Base-by-base conservation (phyloP, 2,113 vertebrate species). In the Periophthalmodon schlosseri region DNA sequence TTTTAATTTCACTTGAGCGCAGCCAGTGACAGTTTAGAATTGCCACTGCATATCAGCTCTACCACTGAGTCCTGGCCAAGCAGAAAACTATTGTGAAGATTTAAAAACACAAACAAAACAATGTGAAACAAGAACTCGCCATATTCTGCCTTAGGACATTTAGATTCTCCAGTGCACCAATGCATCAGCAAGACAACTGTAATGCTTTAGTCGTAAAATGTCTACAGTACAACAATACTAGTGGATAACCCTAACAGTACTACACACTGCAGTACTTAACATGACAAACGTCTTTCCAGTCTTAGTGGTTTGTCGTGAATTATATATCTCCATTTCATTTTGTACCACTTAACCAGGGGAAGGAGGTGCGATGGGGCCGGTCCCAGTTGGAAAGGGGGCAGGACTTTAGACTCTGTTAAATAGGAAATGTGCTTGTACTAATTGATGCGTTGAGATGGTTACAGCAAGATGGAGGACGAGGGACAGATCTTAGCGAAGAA, bases 301-400 rank as follows among this genome's bases (percentile, higher is more conserved):
- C 9, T 20, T 28, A 11, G 61, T 39, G 61, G 61, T 64, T 36
- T 64, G 28, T 36, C 14, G 33, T 64, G 18, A 65, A 65, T 65
- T 65, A 65, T 65, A 65, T 4, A 65, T 65, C 34, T 13, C 20
- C 20, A n/a, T 34, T 39, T 65, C 63, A 65, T 44, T 65, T 65
- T 21, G 33, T 39, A 44, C 34, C 63, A 65, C 63, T 65, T 65
- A 65, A 39, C 63, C 36, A 44, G 18, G 9, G 12, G 4, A 5
- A 5, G 20, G 33, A 39, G 63, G 63, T 18, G 58, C 58, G 12
- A 28, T 34, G 61, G 61, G 61, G 15, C 61, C 33, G 8, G 28
- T 65, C 63, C 63, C 63, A 65, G 34, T 20, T 65, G 63, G 20
- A 63, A 65, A 20, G 63, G 39, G 34, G 63, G 63, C 63, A 65